Conservation (phyloP, 2,797 vertebrate species). For the Molossus alvarezi region DNA sequence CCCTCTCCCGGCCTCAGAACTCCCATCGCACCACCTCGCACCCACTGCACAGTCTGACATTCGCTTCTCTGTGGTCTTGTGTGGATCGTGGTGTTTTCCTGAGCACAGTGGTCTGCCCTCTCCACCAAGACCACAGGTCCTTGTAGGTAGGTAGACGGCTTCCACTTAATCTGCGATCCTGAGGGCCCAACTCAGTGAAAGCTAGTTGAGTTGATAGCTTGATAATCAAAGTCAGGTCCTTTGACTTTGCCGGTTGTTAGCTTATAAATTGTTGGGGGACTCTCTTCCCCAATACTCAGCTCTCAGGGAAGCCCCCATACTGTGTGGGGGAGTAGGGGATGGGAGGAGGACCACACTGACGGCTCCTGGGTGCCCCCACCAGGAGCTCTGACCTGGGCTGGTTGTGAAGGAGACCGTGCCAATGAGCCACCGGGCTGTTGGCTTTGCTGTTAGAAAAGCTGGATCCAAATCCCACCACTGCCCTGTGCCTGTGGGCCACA, state of each 20-base stretch:
- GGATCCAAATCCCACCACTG: neutral
- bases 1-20: neutral
- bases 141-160: neutral
- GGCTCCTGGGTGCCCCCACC: neutral
- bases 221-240: neutral
- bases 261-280: neutral
- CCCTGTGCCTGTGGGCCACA: neutral
- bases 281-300: neutral
- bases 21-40: fast-evolving
- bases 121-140: neutral
- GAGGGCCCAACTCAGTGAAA: neutral
- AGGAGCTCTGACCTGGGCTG: neutral
- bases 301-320: neutral
- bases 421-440: neutral
- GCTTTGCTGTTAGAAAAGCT: neutral
- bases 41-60: neutral
- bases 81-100: neutral
- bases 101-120: neutral
- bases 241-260: neutral
- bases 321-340: fast-evolving
- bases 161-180: neutral
- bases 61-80: neutral
- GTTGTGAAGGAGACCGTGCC: neutral
- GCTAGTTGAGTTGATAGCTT: neutral
- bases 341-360: neutral